Conservation (phyloP, 2,888 invertebrate species). For the Halictus ligatus region DNA sequence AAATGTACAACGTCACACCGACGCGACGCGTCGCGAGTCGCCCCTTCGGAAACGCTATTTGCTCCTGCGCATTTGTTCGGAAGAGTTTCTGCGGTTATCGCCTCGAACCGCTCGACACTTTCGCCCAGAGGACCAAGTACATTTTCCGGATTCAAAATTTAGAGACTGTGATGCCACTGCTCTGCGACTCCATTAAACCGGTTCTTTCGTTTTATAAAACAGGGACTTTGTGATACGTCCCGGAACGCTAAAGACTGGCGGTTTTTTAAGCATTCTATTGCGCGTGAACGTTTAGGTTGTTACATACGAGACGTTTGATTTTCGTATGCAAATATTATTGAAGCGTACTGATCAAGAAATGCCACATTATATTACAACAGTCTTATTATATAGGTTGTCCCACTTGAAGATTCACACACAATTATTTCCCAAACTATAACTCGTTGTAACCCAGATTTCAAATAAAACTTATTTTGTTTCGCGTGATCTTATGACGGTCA, state of each 20-base stretch:
- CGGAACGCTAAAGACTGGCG: neutral
- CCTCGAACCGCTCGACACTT: conserved; percentile 1
- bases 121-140: neutral
- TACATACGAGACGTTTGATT: no score
- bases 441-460: no score
- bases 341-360: no score
- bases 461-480: no score
- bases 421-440: no score
- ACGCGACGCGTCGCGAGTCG: neutral
- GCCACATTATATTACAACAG: no score
- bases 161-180: neutral
- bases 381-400: no score
- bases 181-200: neutral
- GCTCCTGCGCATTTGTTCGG: neutral
- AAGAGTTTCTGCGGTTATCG: conserved; percentile 1
- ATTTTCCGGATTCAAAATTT: neutral
- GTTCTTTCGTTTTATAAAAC: neutral
- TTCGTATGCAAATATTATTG: no score
- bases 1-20: neutral
- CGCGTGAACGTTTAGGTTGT: no score
- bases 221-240: neutral
- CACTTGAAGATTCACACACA: no score
- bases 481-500: no score
- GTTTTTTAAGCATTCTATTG: neutral
- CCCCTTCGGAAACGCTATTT: neutral